Evolutionary conservation across 64 coral and sea anemone species (phyloP).

Genomic region (Anthopleura sola): DNA sequence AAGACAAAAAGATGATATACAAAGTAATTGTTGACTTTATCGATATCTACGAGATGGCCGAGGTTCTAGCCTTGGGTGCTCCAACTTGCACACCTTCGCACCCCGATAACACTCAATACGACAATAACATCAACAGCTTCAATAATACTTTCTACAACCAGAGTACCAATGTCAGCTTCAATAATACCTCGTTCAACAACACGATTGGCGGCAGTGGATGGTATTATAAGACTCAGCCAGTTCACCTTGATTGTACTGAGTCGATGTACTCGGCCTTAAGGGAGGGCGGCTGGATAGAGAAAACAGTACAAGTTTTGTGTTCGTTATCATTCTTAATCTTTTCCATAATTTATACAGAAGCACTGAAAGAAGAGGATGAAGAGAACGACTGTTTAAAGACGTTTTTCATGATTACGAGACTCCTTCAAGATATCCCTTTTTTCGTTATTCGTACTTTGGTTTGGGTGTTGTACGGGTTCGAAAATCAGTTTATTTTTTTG

Average conservation of each 20-base stretch:
- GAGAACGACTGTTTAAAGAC: not conserved
- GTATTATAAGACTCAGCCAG: not conserved
- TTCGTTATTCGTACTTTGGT: not conserved
- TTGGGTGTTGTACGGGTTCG: not conserved
- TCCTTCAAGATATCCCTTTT: conserved; percentile 5
- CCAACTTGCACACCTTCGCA: not conserved
- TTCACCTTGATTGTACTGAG: not conserved
- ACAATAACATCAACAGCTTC: not conserved
- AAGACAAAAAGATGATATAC: not conserved
- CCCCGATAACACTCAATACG: too few relatives aligned
- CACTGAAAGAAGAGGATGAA: not conserved
- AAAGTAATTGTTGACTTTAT: not conserved
- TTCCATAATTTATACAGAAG: not conserved
- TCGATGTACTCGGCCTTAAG: not conserved
- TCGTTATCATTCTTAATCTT: conserved; percentile 10
- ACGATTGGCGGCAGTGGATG: not conserved
- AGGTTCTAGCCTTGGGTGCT: not conserved
- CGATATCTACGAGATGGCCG: not conserved
- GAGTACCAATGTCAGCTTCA: too few relatives aligned
- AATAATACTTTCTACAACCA: not conserved
- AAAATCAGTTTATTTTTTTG: conserved; percentile 1
- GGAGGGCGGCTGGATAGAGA: not conserved
- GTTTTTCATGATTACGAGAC: not conserved
- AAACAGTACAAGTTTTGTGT: not conserved
- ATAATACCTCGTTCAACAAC: too few relatives aligned